Evolutionary conservation across 2,888 invertebrate genomes (phyloP).

Genomic region (Nasonovia ribisnigri): DNA sequence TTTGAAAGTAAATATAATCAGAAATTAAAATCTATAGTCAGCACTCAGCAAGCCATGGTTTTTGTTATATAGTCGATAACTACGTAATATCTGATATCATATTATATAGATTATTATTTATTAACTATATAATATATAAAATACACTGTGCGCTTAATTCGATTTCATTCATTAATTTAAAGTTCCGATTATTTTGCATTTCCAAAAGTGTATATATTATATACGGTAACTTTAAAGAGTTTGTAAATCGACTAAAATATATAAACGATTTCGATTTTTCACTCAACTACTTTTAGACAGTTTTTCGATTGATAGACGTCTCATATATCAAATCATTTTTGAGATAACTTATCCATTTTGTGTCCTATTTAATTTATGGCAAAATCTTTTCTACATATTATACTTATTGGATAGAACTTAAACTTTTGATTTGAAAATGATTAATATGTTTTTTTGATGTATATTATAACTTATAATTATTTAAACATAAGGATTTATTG

Average conservation of each 20-base stretch:
- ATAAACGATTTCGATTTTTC: conserved; percentile 13
- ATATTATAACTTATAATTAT: neutral
- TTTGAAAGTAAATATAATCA: neutral
- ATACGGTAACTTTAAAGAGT: neutral
- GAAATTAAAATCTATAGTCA: neutral
- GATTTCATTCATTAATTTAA: neutral
- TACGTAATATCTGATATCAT: neutral
- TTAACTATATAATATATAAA: neutral
- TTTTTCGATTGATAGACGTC: conserved; percentile 14
- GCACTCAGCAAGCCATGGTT: neutral
- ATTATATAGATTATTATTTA: neutral
- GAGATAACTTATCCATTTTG: conserved; percentile 13
- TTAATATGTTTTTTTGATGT: neutral
- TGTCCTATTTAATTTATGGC: conserved; percentile 26
- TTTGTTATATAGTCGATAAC: neutral
- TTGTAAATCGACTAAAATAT: neutral
- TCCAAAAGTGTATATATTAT: neutral
- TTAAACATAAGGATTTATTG: neutral
- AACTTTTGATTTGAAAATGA: conserved; percentile 6
- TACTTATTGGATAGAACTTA: neutral
- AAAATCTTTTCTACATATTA: neutral
- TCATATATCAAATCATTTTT: neutral
- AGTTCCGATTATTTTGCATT: neutral
- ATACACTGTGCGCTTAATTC: neutral
- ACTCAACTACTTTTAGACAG: neutral